phyloP scores from a whole-genome alignment of 2,797 vertebrate species.

The Myripristis jacobus region DNA sequence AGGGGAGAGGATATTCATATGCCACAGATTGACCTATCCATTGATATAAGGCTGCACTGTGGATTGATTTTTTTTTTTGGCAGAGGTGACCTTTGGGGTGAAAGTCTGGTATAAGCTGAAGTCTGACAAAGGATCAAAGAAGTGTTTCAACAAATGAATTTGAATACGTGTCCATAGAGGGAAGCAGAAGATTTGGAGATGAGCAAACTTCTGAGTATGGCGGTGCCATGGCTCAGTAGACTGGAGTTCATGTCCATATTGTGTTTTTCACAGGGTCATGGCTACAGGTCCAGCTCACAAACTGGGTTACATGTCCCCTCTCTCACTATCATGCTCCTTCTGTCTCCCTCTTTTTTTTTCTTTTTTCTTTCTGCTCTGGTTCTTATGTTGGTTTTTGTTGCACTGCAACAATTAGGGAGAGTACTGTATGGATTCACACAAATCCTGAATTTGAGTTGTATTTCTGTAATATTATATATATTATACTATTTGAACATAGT shows the following conservation, averaged over 20 bases:
- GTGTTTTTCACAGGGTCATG: background rate
- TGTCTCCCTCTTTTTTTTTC: background rate
- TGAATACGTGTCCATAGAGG: background rate
- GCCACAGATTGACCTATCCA: conserved; percentile 67
- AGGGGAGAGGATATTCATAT: conserved; percentile 61
- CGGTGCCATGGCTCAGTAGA: background rate
- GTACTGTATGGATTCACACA: too few species aligned
- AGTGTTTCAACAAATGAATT: conserved; percentile 25
- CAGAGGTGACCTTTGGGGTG: conserved; percentile 70
- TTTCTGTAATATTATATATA: too few species aligned
- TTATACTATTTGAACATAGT: too few species aligned
- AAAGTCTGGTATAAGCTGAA: conserved; percentile 43
- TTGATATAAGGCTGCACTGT: conserved; percentile 60
- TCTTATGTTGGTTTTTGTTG: background rate
- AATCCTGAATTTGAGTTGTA: too few species aligned
- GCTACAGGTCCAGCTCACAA: background rate
- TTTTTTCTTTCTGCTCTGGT: background rate
- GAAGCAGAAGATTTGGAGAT: background rate
- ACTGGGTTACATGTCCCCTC: background rate
- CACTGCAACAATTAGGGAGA: too few species aligned
- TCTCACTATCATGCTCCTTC: too few species aligned
- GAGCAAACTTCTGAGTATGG: background rate
- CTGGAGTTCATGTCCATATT: background rate
- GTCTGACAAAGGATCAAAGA: conserved; percentile 33
- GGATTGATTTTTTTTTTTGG: conserved; percentile 71